These are phyloP conservation scores for Apamea sordens DNA, from an alignment of 2,888 invertebrate genomes.

Conservation along the genomic window DNA sequence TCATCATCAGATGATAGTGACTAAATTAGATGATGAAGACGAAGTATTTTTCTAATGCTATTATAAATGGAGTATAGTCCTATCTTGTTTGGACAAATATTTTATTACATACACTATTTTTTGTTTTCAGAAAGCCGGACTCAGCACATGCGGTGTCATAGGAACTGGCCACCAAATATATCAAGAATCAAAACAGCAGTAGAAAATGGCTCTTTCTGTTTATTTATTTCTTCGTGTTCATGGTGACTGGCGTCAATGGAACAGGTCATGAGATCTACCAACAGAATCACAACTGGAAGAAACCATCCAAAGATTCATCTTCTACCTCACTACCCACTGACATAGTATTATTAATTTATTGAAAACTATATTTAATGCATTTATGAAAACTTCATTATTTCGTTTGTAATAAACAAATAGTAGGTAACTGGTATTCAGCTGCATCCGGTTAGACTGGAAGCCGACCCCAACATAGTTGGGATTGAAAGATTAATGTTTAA, in stretches of 20 bases:
- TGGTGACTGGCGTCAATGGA: constrained; percentile 14
- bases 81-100: not conserved
- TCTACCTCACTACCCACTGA: not conserved
- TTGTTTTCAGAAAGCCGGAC: constrained; percentile 60
- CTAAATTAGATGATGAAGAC: no score
- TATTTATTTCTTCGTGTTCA: not conserved
- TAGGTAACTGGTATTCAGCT: no score
- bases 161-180: constrained; percentile 70
- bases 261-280: constrained; percentile 55
- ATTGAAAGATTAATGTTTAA: not conserved
- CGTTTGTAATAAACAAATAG: not conserved
- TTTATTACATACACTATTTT: not conserved
- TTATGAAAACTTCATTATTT: not conserved
- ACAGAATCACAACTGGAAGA: constrained; percentile 25
- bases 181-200: constrained; percentile 55
- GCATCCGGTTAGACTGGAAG: no score
- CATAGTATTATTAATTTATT: constrained; percentile 14
- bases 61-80: no score
- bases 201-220: not conserved
- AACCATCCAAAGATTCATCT: constrained; percentile 10
- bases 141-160: constrained; percentile 64
- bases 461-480: no score
- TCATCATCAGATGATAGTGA: no score
- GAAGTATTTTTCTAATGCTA: no score
- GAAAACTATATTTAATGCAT: not conserved